Conservation (phyloP, 2,113 vertebrate genomes). For the sheep (Ovis aries) region ARS-UI_Ramb_v3.0 NC_056071.1:48402501-48403000, state of each 20-base stretch:
- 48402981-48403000: background rate
- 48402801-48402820: background rate
- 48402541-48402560: background rate
- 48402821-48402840: background rate
- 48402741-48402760: background rate
- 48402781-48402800: background rate
- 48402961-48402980: background rate
- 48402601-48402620: background rate
- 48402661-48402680: background rate
- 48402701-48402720: background rate
- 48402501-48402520: background rate
- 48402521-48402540: background rate
- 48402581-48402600: background rate
- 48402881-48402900: background rate
- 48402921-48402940: background rate
- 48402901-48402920: background rate
- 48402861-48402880: background rate
- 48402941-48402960: background rate
- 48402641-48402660: background rate
- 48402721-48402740: background rate
- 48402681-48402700: background rate
- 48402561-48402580: background rate
- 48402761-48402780: background rate
- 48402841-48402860: background rate
- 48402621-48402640: background rate